Conservation (phyloP, 2,797 vertebrate species). For the Mionectes olivaceus region DNA sequence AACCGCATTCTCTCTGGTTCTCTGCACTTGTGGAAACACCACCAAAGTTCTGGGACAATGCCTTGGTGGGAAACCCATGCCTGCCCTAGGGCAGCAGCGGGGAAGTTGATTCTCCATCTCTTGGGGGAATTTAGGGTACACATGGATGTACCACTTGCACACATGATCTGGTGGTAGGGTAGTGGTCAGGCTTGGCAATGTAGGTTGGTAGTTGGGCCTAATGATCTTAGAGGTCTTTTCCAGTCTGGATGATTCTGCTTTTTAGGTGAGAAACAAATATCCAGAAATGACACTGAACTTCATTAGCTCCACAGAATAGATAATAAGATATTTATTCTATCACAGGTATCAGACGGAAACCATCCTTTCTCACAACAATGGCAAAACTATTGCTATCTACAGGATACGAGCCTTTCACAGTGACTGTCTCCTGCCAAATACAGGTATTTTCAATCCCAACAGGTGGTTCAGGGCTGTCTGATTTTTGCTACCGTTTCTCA, state of each 20-base stretch:
- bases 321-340: background rate
- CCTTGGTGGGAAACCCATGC: background rate
- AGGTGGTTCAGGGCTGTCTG: background rate
- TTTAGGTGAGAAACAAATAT: background rate
- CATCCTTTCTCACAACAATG: background rate
- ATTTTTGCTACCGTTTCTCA: background rate
- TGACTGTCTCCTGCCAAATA: background rate
- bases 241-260: background rate
- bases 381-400: background rate
- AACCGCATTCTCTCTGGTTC: too few species aligned
- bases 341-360: background rate
- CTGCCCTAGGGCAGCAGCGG: background rate
- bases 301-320: background rate
- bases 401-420: background rate
- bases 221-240: background rate
- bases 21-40: background rate
- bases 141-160: background rate
- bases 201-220: background rate
- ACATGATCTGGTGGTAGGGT: background rate
- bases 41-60: background rate
- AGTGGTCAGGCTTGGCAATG: too few species aligned
- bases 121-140: background rate
- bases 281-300: background rate
- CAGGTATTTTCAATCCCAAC: background rate
- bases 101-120: too few species aligned